A percentile compares a stretch with the other conserved stretches of the same genome.
Evolutionary conservation across 2,113 vertebrate genomes (phyloP).

Genomic region (Elanus axillaris): DNA sequence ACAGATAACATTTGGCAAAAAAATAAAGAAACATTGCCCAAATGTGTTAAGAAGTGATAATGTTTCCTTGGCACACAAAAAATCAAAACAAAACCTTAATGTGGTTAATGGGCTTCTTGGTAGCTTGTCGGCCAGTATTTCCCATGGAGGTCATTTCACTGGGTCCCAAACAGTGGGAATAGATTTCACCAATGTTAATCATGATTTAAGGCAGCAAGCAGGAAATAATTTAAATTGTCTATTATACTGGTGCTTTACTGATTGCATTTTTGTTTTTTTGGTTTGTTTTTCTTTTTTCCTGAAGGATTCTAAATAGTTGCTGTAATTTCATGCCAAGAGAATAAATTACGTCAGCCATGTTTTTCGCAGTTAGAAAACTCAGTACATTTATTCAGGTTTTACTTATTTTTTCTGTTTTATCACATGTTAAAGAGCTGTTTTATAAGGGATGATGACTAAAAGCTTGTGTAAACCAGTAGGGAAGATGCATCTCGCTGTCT

Average conservation of each 20-base stretch:
- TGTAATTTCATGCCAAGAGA: slow-evolving; percentile 12
- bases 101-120: not conserved
- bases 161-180: not conserved
- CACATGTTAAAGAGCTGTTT: not conserved
- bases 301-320: slow-evolving; percentile 22
- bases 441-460: not conserved
- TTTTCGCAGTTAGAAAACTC: not conserved
- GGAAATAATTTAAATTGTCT: slow-evolving; percentile 5
- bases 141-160: not conserved
- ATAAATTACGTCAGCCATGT: not conserved
- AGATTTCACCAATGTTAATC: slow-evolving; percentile 13
- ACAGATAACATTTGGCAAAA: not conserved
- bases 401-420: not conserved
- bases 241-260: slow-evolving; percentile 24
- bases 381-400: not conserved
- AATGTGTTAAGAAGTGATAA: slow-evolving; percentile 10
- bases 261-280: not conserved
- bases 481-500: not conserved
- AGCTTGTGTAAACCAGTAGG: not conserved
- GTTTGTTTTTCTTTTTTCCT: not conserved
- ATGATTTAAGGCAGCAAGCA: slow-evolving; percentile 40
- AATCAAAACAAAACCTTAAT: not conserved
- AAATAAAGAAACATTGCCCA: not conserved
- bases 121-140: not conserved
- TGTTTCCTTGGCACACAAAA: not conserved